Evolutionary conservation across 2,113 vertebrate species (phyloP).

Genomic region (Empidonax alnorum): DNA sequence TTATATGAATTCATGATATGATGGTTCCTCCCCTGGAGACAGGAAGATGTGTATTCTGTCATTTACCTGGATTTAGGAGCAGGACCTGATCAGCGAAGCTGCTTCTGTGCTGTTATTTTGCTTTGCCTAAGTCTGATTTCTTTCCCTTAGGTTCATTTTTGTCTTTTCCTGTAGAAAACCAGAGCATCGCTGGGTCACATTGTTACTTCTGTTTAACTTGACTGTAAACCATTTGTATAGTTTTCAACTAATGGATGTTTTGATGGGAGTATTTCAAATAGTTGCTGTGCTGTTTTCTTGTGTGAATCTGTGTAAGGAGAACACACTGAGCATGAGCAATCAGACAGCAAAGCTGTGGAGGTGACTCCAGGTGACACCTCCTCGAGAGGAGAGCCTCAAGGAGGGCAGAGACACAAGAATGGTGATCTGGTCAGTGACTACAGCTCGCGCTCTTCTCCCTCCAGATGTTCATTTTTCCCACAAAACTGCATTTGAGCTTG

Average conservation of each 20-base stretch:
- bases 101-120: neutral
- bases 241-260: neutral
- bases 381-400: neutral
- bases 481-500: neutral
- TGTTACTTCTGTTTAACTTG: neutral
- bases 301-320: neutral
- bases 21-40: neutral
- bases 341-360: neutral
- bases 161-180: neutral
- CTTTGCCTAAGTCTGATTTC: neutral
- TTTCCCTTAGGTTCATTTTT: neutral
- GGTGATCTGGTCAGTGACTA: no score
- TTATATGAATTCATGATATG: neutral
- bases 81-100: neutral
- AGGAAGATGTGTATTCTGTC: neutral
- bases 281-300: neutral
- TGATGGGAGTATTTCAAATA: neutral
- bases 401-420: neutral
- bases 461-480: neutral
- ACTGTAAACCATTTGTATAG: neutral
- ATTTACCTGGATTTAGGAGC: neutral
- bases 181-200: neutral
- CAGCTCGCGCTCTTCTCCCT: accelerated
- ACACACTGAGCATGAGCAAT: neutral
- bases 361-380: neutral